These are phyloP conservation scores for Philypnodon macrostomus DNA, from an alignment of 2,797 vertebrate genomes.

Conservation along the genomic window DNA sequence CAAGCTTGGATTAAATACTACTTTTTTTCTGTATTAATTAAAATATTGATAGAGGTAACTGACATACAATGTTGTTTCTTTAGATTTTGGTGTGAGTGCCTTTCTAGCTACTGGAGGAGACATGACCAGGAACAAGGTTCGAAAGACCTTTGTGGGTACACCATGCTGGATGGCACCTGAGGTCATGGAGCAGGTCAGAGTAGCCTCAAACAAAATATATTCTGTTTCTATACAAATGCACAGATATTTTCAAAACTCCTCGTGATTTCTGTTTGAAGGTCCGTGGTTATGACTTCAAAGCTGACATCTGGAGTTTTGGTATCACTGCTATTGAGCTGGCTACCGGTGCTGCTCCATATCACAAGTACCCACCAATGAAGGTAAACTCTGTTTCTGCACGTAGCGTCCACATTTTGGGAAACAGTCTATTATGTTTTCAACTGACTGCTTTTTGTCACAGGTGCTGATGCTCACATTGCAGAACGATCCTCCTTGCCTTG, in stretches of 20 bases:
- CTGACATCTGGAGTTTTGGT: constrained; percentile 96
- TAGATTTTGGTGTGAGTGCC: constrained; percentile 93
- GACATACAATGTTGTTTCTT: constrained; percentile 11
- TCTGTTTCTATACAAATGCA: rapidly evolving
- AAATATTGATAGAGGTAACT: not conserved
- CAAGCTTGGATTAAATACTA: not conserved
- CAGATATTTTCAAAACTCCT: rapidly evolving
- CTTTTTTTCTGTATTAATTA: not conserved
- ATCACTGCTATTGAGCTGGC: constrained; percentile 96
- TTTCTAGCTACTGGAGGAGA: constrained; percentile 93
- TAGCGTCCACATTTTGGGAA: not conserved
- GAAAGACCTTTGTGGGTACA: constrained; percentile 94
- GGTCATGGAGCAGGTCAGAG: constrained; percentile 92
- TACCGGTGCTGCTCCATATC: constrained; percentile 91
- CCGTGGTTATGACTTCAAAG: constrained; percentile 94
- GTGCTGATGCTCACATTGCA: constrained; percentile 95
- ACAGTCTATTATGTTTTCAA: not conserved
- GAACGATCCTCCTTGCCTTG: constrained; percentile 92
- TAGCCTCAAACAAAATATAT: not conserved
- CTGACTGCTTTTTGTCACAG: constrained; percentile 58
- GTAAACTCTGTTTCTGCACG: constrained; percentile 50
- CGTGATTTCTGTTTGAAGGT: constrained; percentile 74
- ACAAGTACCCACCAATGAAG: constrained; percentile 97
- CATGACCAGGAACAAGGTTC: constrained; percentile 94
- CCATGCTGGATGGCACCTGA: constrained; percentile 98